phyloP scores from a whole-genome alignment of 2,888 invertebrate species.

The Andrena praecox region DNA sequence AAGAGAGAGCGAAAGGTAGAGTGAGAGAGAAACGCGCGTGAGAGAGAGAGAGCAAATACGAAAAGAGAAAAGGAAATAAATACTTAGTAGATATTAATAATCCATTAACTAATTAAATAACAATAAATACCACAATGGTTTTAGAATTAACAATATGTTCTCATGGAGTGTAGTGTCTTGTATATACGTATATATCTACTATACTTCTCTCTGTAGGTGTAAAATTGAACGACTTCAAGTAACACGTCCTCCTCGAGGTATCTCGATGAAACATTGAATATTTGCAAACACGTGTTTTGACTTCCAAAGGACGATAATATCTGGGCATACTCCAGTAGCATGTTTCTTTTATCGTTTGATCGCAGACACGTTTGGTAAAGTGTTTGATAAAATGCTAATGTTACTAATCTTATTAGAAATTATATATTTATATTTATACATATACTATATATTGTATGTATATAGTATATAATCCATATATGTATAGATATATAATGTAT shows the following conservation, averaged over 20 bases:
- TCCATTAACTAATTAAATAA: slow-evolving; percentile 74
- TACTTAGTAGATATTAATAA: slow-evolving; percentile 75
- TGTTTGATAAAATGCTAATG: slow-evolving; percentile 33
- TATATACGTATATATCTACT: slow-evolving; percentile 83
- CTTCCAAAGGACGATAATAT: slow-evolving; percentile 39
- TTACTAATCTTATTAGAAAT: slow-evolving; percentile 34
- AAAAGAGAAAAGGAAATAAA: slow-evolving; percentile 59
- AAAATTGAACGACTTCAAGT: slow-evolving; percentile 70
- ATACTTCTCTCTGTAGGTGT: slow-evolving; percentile 82
- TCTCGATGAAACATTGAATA: slow-evolving; percentile 68
- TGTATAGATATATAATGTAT: slow-evolving; percentile 45
- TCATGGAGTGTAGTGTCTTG: slow-evolving; percentile 84
- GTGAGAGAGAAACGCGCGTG: slow-evolving; percentile 29
- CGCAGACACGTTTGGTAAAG: slow-evolving; percentile 34
- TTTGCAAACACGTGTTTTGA: slow-evolving; percentile 43
- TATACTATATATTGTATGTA: slow-evolving; percentile 42
- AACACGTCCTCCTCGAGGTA: slow-evolving; percentile 71
- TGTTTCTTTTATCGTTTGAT: slow-evolving; percentile 17
- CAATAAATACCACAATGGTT: slow-evolving; percentile 80
- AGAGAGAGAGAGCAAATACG: slow-evolving; percentile 41
- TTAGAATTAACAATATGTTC: slow-evolving; percentile 83
- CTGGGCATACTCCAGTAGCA: not conserved
- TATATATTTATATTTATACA: slow-evolving; percentile 44
- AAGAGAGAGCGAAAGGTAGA: slow-evolving; percentile 45
- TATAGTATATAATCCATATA: slow-evolving; percentile 43